These are phyloP conservation scores for Eciton burchellii DNA, from an alignment of 1,140 invertebrate genomes.

Conservation along the genomic window DNA sequence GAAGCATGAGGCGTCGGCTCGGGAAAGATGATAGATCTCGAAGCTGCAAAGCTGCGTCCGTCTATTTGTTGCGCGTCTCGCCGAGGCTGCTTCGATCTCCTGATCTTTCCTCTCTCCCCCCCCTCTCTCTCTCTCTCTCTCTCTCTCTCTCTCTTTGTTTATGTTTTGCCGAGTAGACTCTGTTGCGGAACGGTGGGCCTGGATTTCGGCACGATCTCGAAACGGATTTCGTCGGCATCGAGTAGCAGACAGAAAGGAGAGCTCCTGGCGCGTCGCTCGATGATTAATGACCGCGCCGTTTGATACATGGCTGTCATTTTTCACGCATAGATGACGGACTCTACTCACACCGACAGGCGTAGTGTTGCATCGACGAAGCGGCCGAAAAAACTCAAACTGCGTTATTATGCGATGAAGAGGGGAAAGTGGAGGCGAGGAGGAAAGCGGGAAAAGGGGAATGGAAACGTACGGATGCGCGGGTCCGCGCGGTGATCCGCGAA, in stretches of 20 bases:
- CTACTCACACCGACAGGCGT: constrained; percentile 2
- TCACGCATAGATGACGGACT: constrained; percentile 78
- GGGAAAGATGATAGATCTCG: constrained; percentile 18
- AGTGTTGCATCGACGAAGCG: constrained; percentile 26
- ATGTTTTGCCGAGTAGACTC: constrained; percentile 21
- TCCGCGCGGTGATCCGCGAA: constrained; percentile 30
- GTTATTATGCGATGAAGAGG: constrained; percentile 55
- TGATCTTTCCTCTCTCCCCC: neutral
- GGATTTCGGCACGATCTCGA: neutral
- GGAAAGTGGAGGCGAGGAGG: neutral
- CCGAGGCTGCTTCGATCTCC: no score
- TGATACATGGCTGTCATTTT: constrained; percentile 81
- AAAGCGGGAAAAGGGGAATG: neutral
- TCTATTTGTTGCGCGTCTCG: neutral
- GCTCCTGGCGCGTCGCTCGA: constrained; percentile 70
- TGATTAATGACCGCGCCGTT: constrained; percentile 76
- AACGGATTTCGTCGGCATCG: constrained; percentile 72
- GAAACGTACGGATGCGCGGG: constrained; percentile 8
- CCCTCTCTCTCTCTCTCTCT: neutral
- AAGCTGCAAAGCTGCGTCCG: neutral
- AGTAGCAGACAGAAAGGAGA: constrained; percentile 69
- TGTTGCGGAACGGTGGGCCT: constrained; percentile 42
- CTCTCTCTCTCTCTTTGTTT: no score
- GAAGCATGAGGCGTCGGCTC: no score
- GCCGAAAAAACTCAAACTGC: constrained; percentile 62